These are phyloP conservation scores for Heliornis fulica DNA, from an alignment of 2,113 vertebrate species.

Conservation along the genomic window DNA sequence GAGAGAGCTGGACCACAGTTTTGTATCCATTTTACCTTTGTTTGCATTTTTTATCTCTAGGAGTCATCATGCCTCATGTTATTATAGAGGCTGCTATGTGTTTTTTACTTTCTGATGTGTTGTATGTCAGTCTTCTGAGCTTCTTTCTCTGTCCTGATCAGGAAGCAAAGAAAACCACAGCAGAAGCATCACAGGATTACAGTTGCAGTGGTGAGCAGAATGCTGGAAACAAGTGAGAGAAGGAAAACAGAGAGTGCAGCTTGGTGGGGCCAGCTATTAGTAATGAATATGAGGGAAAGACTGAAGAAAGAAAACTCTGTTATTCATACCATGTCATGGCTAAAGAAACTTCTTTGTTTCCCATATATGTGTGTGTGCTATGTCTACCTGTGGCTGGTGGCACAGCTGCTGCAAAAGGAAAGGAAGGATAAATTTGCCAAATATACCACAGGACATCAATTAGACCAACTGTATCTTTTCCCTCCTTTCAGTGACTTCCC, in stretches of 20 bases:
- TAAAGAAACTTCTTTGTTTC: background rate
- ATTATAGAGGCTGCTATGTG: background rate
- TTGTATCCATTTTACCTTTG: background rate
- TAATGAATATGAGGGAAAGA: background rate
- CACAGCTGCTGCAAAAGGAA: background rate
- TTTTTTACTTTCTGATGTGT: background rate
- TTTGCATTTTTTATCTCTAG: background rate
- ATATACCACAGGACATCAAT: background rate
- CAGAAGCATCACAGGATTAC: background rate
- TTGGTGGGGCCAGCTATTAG: background rate
- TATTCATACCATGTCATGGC: background rate
- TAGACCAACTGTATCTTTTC: background rate
- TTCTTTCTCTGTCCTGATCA: background rate
- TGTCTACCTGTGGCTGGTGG: background rate
- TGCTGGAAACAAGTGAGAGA: background rate
- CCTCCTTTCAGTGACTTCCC: background rate
- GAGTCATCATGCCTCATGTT: background rate
- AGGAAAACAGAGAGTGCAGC: background rate
- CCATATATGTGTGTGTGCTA: background rate
- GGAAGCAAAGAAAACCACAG: background rate
- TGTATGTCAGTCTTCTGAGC: background rate
- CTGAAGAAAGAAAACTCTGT: background rate
- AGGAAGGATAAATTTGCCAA: background rate
- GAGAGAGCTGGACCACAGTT: background rate
- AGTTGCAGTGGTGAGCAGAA: background rate